Conservation (phyloP, 1,140 invertebrate genomes). For the Brachionus manjavacas region DNA sequence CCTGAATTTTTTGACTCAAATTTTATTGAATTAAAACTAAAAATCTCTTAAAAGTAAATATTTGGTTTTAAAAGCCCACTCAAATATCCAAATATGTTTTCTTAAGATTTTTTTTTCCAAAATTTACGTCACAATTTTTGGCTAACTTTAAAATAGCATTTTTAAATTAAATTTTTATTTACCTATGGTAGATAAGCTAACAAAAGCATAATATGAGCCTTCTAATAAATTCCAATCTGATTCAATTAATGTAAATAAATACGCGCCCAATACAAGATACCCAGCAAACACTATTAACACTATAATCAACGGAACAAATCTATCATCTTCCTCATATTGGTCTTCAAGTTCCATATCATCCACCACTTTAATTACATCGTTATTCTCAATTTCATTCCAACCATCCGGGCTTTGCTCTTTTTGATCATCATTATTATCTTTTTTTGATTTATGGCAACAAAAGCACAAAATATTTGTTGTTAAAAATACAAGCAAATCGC, state of each 20-base stretch:
- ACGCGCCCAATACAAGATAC: conserved; percentile 3
- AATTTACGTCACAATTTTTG: not conserved
- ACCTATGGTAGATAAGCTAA: conserved; percentile 31
- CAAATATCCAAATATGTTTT: not conserved
- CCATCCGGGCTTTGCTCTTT: not conserved
- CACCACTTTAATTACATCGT: not conserved
- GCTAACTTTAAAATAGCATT: not conserved
- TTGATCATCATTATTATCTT: not conserved
- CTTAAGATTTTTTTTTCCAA: not conserved
- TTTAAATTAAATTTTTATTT: not conserved
- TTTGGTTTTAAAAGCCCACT: not conserved
- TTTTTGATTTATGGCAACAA: not conserved
- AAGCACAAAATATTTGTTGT: conserved; percentile 21
- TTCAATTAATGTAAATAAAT: not conserved
- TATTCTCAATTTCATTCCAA: not conserved
- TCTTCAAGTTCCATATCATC: conserved; percentile 35
- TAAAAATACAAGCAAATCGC: conserved; percentile 34
- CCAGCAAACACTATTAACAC: not conserved
- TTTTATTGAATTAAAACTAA: too few relatives aligned
- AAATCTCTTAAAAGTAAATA: not conserved
- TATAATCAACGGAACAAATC: not conserved
- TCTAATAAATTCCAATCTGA: not conserved
- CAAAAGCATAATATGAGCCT: not conserved
- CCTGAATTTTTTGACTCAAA: too few relatives aligned
- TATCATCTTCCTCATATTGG: not conserved